Conservation (phyloP, 2,113 vertebrate genomes). For the Plestiodon gilberti region DNA sequence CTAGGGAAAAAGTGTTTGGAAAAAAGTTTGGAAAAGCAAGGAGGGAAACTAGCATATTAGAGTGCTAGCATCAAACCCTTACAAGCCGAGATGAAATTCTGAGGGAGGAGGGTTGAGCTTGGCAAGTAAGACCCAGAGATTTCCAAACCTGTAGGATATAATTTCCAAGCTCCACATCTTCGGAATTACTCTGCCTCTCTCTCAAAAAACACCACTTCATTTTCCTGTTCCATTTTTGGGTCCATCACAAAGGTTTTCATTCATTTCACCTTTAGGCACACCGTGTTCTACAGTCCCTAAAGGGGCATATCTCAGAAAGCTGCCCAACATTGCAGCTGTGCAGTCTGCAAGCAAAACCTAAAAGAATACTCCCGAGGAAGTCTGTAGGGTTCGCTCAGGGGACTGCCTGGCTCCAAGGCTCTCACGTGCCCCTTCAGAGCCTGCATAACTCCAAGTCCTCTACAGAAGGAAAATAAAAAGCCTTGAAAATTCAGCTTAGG, state of each 20-base stretch:
- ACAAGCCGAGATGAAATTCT: not conserved
- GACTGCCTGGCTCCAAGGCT: not conserved
- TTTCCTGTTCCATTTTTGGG: not conserved
- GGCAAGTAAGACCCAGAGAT: not conserved
- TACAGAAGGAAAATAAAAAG: not conserved
- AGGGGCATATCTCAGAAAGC: not conserved
- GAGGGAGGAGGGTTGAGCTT: not conserved
- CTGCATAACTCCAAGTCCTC: not conserved
- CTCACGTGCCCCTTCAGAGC: too few species aligned
- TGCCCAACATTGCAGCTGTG: not conserved
- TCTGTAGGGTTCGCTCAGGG: not conserved
- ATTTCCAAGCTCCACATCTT: not conserved
- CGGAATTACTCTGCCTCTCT: not conserved
- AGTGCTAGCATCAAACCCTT: not conserved
- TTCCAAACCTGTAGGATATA: not conserved
- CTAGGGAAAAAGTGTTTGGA: too few species aligned
- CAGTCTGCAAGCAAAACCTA: not conserved
- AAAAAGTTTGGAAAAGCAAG: too few species aligned
- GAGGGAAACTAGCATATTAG: too few species aligned
- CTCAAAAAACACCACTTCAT: not conserved
- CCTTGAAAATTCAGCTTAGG: not conserved
- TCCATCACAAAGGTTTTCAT: not conserved
- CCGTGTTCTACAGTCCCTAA: not conserved
- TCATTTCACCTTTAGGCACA: not conserved
- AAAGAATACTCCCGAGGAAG: not conserved